Evolutionary conservation across 2,888 invertebrate genomes (phyloP), one percentile per base, ranked within the genome.

Genomic region (Xanthia togata): DNA sequence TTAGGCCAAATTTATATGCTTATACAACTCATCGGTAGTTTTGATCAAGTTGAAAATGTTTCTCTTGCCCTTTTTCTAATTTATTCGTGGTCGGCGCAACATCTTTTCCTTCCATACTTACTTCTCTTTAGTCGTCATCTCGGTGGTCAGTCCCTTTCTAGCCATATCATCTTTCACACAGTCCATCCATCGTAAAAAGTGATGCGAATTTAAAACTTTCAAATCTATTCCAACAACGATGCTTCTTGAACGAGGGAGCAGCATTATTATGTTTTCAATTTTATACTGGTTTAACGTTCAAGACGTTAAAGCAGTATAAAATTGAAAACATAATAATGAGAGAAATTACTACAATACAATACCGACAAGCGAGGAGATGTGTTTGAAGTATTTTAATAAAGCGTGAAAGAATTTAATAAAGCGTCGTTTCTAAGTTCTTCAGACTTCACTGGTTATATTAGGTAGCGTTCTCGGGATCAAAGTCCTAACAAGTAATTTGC

Each of bases 281-380:
- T 50, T 8, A 62, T 57, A 69, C 14, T 59, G 26, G 23, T 65
- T 35, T 23, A 65, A 65, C 31, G 60, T 70, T 50, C 6, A 57
- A 73, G 63, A 57, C 31, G n/a, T n/a, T n/a, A n/a, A n/a, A n/a
- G n/a, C n/a, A n/a, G n/a, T n/a, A n/a, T n/a, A n/a, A n/a, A n/a
- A n/a, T n/a, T n/a, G n/a, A n/a, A n/a, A n/a, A n/a, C n/a, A n/a
- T n/a, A n/a, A n/a, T n/a, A n/a, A n/a, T n/a, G n/a, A n/a, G n/a
- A n/a, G n/a, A 77, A 83, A 78, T 70, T 83, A 31, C 70, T 83
- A n/a, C n/a, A n/a, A n/a, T 55, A 31, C 8, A 64, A 53, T 47
- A 44, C n/a, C 47, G n/a, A 69, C 55, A 60, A 67, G 31, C 26
- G 26, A 78, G 17, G 26, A 78, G 78, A 60, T 78, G 55, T 77